Evolutionary conservation across 2,797 vertebrate species (phyloP), one percentile per base, ranked within the genome.

Genomic region (Poeciliopsis infans): DNA sequence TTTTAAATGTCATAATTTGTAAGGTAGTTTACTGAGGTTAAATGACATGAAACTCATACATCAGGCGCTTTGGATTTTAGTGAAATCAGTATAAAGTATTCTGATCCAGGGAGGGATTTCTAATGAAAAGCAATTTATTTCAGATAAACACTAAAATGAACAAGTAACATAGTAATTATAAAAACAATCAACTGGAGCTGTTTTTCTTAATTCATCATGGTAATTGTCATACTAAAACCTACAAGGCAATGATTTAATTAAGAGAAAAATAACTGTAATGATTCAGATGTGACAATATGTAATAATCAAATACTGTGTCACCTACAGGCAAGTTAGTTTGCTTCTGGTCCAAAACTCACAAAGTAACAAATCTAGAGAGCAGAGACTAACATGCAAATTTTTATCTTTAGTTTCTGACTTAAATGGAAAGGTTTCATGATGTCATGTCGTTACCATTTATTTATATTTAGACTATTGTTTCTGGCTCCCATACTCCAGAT

Each of bases 251-350:
- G 2, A 51, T 51, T 51, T 51, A 20, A 69, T 43, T 13, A 41
- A 23, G 20, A 41, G 10, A 43, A 69, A 25, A 69, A n/a, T 70
- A 7, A 45, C 13, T n/a, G 11, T 23, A 12, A 25, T 68, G 39
- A 12, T 59, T 16, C 36, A 41, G 36, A 66, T 2, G 51, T 36
- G 13, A 46, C 13, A n/a, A 36, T 36, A 33, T 59, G 2, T 46
- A 36, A n/a, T 20, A 28, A 5, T 28, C 18, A 0, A 4, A n/a
- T 73, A 90, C 98, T 92, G 97, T 97, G 23, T 96, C 95, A 1
- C 97, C 97, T 0, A 96, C 96, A 11, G 96, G 96, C 2, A 96
- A 96, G 84, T 96, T 95, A 71, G 95, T 94, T 15, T 95, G 94
- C 77, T 96, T 97, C 18, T 93, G 96, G 20, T 97, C 96, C 53